These are phyloP conservation scores for Caenorhabditis uteleia DNA, from an alignment of 2,888 invertebrate species.

Conservation along the genomic window DNA sequence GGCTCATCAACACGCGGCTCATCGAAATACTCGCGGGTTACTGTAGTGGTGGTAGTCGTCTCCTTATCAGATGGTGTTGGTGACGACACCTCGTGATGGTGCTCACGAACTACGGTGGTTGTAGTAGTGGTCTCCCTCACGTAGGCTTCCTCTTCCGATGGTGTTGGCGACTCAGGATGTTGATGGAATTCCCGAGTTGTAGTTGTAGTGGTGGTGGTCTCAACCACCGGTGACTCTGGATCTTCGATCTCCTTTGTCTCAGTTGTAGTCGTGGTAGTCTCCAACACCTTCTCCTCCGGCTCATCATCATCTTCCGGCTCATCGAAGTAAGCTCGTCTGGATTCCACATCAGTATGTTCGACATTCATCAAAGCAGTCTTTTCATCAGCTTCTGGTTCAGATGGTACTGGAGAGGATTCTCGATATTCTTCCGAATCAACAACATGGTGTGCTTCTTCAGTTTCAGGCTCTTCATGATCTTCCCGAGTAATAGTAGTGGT, in stretches of 20 bases:
- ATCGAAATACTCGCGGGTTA: slow-evolving; percentile 20
- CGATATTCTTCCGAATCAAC: slow-evolving; percentile 6
- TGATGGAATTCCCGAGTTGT: slow-evolving; percentile 4
- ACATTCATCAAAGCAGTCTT: slow-evolving; percentile 10
- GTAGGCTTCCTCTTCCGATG: no score
- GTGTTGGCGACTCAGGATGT: background rate
- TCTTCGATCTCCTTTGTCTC: no score
- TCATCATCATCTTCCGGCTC: slow-evolving; percentile 1
- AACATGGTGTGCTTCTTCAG: slow-evolving; percentile 7
- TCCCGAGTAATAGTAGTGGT: slow-evolving; percentile 3
- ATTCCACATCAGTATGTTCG: slow-evolving; percentile 3
- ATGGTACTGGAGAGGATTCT: slow-evolving; percentile 15
- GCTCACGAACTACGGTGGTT: slow-evolving; percentile 20
- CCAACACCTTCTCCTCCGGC: background rate
- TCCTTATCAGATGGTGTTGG: slow-evolving; percentile 16
- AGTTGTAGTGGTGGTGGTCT: background rate
- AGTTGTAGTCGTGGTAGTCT: no score
- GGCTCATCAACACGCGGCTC: no score
- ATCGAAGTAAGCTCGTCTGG: slow-evolving; percentile 3
- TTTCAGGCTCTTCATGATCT: background rate
- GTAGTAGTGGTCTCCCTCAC: slow-evolving; percentile 28
- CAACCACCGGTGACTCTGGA: no score
- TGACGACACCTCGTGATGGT: slow-evolving; percentile 23
- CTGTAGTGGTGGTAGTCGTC: slow-evolving; percentile 33
- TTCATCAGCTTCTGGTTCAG: slow-evolving; percentile 6